Evolutionary conservation across 1,140 invertebrate genomes (phyloP).

Genomic region (Lepidurus arcticus): DNA sequence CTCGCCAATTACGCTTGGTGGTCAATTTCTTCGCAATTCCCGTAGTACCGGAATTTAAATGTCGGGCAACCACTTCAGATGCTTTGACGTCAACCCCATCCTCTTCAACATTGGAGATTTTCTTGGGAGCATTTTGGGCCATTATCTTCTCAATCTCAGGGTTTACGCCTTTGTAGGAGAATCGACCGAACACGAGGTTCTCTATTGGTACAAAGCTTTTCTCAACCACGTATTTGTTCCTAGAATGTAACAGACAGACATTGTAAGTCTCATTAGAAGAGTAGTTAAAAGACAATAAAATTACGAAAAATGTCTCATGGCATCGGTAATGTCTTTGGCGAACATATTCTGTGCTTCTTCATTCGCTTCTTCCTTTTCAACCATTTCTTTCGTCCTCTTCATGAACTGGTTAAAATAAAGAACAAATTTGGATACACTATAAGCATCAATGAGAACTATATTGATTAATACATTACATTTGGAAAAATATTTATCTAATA

Average conservation of each 20-base stretch:
- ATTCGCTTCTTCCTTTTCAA: conserved; percentile 67
- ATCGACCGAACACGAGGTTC: conserved; percentile 66
- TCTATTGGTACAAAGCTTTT: conserved; percentile 69
- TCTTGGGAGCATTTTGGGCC: conserved; percentile 29
- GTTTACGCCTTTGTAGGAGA: conserved; percentile 84
- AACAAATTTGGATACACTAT: background rate
- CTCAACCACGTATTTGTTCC: conserved; percentile 65
- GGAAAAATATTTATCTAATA: background rate
- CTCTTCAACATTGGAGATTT: background rate
- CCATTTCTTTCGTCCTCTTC: conserved; percentile 76
- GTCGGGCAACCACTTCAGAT: conserved; percentile 21
- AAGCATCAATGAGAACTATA: background rate
- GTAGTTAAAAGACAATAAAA: conserved; percentile 23
- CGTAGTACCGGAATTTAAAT: background rate
- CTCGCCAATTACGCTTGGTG: conserved; percentile 14
- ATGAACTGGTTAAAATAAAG: conserved; percentile 60
- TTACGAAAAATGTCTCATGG: conserved; percentile 53
- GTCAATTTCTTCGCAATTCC: conserved; percentile 10
- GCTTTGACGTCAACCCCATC: conserved; percentile 17
- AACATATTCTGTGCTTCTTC: conserved; percentile 61
- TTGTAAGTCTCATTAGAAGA: conserved; percentile 30
- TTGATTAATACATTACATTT: background rate
- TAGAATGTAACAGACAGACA: conserved; percentile 41
- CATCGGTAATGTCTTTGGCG: conserved; percentile 57
- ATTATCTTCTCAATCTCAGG: conserved; percentile 66